Evolutionary conservation across 2,888 invertebrate species (phyloP), one percentile per base, ranked within the genome.

Genomic region (Acanthosepion lycidas): DNA sequence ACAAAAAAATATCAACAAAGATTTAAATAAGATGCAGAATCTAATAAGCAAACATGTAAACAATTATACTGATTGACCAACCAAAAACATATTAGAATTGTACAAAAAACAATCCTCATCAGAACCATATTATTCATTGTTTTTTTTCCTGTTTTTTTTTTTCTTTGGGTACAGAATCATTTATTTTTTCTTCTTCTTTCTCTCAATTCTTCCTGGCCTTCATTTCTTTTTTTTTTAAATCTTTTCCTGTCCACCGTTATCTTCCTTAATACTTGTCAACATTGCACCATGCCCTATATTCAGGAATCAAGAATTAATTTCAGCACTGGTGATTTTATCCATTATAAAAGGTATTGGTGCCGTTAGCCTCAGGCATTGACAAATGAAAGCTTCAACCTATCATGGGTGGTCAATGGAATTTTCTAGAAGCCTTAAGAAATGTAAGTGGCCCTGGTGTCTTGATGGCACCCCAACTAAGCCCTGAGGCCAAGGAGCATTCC

Each of bases 301-400:
- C n/a, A 78, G 20, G 78, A 78, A 33, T 78, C 78, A 78, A 78
- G 78, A 78, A 78, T 78, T 78, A n/a, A 78, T 78, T 78, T 78
- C 78, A n/a, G 78, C 78, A 78, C n/a, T 78, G 78, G 78, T 78
- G 78, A 78, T 78, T 78, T 78, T 78, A 78, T 78, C 78, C 78
- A 78, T 78, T 78, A 78, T 78, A 78, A 78, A 78, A 78, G 33
- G n/a, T 78, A 78, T 78, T 78, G 78, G 78, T 78, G 78, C 78
- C 33, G 78, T 78, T 78, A 15, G 78, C 78, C 78, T 4, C n/a
- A n/a, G 78, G 78, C 78, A 33, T 15, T n/a, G n/a, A n/a, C 9
- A 78, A 78, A 78, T 78, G 78, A 78, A 78, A 78, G 78, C 78
- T 15, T 78, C 78, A 78, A 33, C n/a, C n/a, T 78, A 78, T 78